Evolutionary conservation across 1,140 invertebrate genomes (phyloP).

Genomic region (Dufourea novaeangliae): DNA sequence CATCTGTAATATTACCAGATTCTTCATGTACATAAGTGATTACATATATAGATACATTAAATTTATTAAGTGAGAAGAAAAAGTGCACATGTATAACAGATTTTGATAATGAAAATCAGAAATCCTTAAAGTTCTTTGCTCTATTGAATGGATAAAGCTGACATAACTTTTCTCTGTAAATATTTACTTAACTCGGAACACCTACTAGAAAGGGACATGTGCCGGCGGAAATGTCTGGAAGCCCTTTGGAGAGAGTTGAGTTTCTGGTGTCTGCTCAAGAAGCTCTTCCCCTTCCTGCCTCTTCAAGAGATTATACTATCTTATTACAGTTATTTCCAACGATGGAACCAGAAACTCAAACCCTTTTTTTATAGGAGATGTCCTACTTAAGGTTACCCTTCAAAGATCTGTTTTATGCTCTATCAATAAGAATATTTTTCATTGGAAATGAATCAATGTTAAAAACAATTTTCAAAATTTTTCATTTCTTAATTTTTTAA

Average conservation of each 20-base stretch:
- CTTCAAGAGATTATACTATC: conserved; percentile 14
- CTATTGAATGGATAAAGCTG: background rate
- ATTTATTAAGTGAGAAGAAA: background rate
- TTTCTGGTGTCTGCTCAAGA: background rate
- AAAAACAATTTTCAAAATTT: too few species aligned
- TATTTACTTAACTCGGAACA: background rate
- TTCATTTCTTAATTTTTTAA: too few species aligned
- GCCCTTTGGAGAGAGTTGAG: background rate
- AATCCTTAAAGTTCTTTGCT: background rate
- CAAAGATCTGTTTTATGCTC: background rate
- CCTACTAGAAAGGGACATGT: conserved; percentile 19
- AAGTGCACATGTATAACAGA: background rate
- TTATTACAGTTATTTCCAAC: background rate
- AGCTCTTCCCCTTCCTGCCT: too few species aligned
- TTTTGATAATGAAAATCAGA: background rate
- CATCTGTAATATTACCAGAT: background rate
- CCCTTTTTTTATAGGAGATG: background rate
- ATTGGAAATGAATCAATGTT: too few species aligned
- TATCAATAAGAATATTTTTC: background rate
- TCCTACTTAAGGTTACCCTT: background rate
- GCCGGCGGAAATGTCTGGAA: background rate
- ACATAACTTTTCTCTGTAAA: background rate
- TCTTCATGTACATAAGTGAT: too few species aligned
- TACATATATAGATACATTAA: background rate
- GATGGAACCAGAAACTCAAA: background rate